A percentile compares a stretch with the other conserved stretches of the same genome.
These are phyloP conservation scores for Oreochromis tanganicae DNA, from an alignment of 2,113 vertebrate genomes.

Conservation along the genomic window DNA sequence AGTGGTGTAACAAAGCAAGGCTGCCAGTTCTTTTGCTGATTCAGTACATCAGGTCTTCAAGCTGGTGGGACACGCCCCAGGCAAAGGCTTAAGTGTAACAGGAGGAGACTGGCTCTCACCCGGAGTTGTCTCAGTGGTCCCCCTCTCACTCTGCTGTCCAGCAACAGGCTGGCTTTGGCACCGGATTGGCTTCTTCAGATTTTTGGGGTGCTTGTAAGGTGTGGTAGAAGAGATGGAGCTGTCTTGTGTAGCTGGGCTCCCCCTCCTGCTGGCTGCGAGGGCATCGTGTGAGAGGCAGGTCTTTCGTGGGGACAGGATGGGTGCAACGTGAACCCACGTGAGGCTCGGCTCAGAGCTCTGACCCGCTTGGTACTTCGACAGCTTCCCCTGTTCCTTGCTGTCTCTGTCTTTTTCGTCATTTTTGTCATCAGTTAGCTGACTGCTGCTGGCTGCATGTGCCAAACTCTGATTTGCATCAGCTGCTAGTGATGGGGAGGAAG, in stretches of 20 bases:
- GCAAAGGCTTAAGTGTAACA: conserved; percentile 43
- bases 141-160: conserved; percentile 11
- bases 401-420: conserved; percentile 15
- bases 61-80: conserved; percentile 13
- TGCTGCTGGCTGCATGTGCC: neutral
- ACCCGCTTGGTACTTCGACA: conserved; percentile 23
- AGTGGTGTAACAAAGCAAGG: neutral
- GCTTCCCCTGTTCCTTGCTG: neutral
- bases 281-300: conserved; percentile 43
- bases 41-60: conserved; percentile 57
- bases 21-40: conserved; percentile 1
- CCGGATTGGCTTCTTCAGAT: conserved; percentile 12
- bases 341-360: conserved; percentile 73
- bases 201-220: conserved; percentile 42
- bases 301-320: conserved; percentile 75
- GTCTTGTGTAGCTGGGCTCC: conserved; percentile 69
- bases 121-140: neutral
- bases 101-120: conserved; percentile 27
- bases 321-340: conserved; percentile 80
- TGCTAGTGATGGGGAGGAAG: neutral
- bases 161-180: conserved; percentile 59
- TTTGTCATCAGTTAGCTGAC: neutral
- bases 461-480: neutral
- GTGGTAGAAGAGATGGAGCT: conserved; percentile 70
- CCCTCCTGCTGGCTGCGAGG: conserved; percentile 22